Conservation (phyloP, 2,797 vertebrate species). For the Tapera naevia region DNA sequence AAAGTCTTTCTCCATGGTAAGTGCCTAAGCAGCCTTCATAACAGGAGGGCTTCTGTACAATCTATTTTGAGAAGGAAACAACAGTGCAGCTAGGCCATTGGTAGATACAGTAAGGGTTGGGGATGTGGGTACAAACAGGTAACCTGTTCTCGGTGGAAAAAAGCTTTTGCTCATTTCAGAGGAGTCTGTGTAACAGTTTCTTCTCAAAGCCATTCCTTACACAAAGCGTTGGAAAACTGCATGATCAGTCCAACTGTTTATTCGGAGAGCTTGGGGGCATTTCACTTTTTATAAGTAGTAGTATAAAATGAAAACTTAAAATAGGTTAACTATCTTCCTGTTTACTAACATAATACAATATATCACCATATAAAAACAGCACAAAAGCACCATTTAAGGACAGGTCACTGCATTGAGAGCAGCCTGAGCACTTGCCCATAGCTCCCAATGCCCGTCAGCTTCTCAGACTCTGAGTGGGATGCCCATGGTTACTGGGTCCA, state of each 20-base stretch:
- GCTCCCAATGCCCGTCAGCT: neutral
- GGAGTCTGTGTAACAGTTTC: neutral
- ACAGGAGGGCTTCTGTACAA: neutral
- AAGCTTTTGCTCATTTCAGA: neutral
- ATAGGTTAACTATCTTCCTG: neutral
- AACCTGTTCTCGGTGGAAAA: neutral
- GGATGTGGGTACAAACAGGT: neutral
- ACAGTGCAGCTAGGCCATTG: neutral
- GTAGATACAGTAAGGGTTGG: neutral
- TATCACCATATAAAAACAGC: neutral
- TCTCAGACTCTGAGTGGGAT: neutral
- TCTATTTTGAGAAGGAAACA: neutral
- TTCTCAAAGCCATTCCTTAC: neutral
- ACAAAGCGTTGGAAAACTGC: neutral
- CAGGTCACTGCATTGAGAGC: neutral
- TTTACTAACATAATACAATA: neutral
- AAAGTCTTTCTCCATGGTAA: neutral
- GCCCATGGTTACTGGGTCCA: neutral
- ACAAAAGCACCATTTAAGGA: neutral
- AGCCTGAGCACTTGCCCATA: neutral
- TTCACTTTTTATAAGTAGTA: neutral
- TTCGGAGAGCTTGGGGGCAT: neutral
- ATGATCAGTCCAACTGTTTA: neutral
- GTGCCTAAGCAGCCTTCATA: neutral
- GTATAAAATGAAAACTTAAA: conserved; percentile 14